Base-by-base conservation (phyloP, 2,888 invertebrate species). In the Corbicula japonica region DNA sequence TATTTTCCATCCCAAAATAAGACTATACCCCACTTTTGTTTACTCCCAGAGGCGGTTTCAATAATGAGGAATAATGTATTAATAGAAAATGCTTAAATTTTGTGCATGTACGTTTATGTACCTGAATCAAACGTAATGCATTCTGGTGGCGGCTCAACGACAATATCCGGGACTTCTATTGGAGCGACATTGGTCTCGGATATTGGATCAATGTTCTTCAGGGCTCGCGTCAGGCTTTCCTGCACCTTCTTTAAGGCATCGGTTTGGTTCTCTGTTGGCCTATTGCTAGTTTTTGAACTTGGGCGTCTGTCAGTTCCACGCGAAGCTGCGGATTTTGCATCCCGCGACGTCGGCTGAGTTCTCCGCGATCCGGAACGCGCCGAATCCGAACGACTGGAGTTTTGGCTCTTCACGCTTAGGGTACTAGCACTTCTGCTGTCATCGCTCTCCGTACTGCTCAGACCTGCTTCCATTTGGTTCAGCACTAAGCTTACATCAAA, bases 131-230 rank as follows among this genome's bases (percentile, higher is more conserved):
- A n/a, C n/a, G n/a, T n/a, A n/a, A n/a, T n/a, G n/a, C n/a, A n/a
- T n/a, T n/a, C n/a, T n/a, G n/a, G n/a, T n/a, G n/a, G n/a, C n/a
- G n/a, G n/a, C n/a, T n/a, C n/a, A n/a, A n/a, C n/a, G n/a, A n/a
- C n/a, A n/a, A n/a, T n/a, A n/a, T n/a, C n/a, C n/a, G n/a, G n/a
- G n/a, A n/a, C n/a, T n/a, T n/a, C n/a, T n/a, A n/a, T n/a, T n/a
- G n/a, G n/a, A n/a, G n/a, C n/a, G n/a, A n/a, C n/a, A n/a, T n/a
- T n/a, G n/a, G n/a, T n/a, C n/a, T n/a, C n/a, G n/a, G n/a, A n/a
- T n/a, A n/a, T n/a, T 6, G 74, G 74, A 23, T 74, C 74, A n/a
- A 74, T 34, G 34, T 74, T 74, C 28, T 60, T 50, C 66, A 74
- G 48, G 10, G 74, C 74, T 23, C 52, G 38, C 8, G 46, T 54